Evolutionary conservation across 2,797 vertebrate species (phyloP), one percentile per base, ranked within the genome.

Genomic region (Leptodactylus fallax): DNA sequence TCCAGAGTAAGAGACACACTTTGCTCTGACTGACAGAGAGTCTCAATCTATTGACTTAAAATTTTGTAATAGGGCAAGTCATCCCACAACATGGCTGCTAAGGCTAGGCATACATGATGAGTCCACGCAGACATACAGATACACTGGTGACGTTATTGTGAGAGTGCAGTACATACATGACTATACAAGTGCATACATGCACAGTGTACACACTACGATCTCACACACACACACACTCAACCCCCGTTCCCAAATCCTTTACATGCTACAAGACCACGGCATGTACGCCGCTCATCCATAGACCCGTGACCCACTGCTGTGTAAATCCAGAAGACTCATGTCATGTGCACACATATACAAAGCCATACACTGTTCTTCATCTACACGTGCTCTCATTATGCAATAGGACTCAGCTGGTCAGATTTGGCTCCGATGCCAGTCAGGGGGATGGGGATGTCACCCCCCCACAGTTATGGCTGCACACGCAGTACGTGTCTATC

Each of bases 301-400:
- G n/a, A 51, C 72, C 47, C 72, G 49, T 77, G 72, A 53, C 36
- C 72, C 14, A 12, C 6, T 1, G 67, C 67, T 16, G 12, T 60
- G 67, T n/a, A 80, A 63, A 76, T 58, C 84, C 27, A 47, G 7
- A 21, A 19, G 47, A 11, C 21, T 71, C 79, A 58, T 88, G 71
- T 77, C 49, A 81, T 65, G 49, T 36, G 80, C 83, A 85, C 61
- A 84, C 14, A 69, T n/a, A 86, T 51, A 85, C 27, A 87, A 61
- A 86, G 60, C 69, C 36, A 67, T 47, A 36, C 58, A 60, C 47
- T 56, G 72, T 58, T 53, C 23, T 77, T 10, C 25, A 67, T 80
- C 49, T 13, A 60, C 67, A 69, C 60, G 23, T 13, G 25, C 17
- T 81, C 88, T 86, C 86, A 19, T 89, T 89, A 89, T 89, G 88